Evolutionary conservation across 2,113 vertebrate genomes (phyloP), one percentile per base, ranked within the genome.

Genomic region (Coturnix japonica): DNA sequence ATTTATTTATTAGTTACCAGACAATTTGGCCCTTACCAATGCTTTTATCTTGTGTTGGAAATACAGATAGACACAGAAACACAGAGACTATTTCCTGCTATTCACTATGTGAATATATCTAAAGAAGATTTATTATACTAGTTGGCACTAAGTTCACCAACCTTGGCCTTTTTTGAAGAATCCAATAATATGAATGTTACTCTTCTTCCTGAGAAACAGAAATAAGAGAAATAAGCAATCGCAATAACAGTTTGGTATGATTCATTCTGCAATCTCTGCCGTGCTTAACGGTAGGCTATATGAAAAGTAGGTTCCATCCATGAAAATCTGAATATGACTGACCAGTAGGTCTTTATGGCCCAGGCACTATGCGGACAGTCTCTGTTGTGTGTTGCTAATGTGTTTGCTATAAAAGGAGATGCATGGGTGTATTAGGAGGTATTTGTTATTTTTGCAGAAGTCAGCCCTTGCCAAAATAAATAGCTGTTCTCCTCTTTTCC

Each of bases 1-100:
- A 79, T 90, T 94, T 93, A 85, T 89, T 91, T 91, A 81, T 94
- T 91, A 95, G 14, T 77, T 69, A 59, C 49, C 33, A 87, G 71
- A 31, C 47, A 91, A 37, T 72, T 25, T 13, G 19, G 21, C 4
- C 51, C 2, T 76, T 84, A 81, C 44, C 41, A 78, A 78, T 75
- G 10, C 17, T n/a, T 88, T 91, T 85, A 6, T 69, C 37, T 74
- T 39, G 8, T 63, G 49, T 59, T 23, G 81, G 46, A 85, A 89
- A 71, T 69, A 66, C 86, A 49, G 5, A 35, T 41, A 60, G 51
- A 57, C 78, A 39, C 14, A 77, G 73, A 86, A 87, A 35, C 5
- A 15, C 23, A 67, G 39, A 46, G 87, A 75, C 37, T 49, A 71
- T 67, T 83, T 67, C 15, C 43, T 41, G 4, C 64, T 44, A 44